phyloP scores from a whole-genome alignment of 2,888 invertebrate genomes.

The Beris chalybata region DNA sequence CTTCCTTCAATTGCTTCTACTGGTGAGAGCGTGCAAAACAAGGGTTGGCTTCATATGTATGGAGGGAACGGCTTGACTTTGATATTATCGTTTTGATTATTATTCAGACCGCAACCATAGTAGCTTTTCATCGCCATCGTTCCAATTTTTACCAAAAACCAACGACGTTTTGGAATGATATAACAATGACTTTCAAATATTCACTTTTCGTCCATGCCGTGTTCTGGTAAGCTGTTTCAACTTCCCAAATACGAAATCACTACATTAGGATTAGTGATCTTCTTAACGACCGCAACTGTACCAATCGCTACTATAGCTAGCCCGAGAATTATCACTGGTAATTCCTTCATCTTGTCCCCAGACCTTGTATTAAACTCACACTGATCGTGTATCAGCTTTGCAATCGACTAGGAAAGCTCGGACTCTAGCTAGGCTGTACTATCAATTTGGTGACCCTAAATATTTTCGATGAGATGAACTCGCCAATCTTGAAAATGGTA shows the following conservation, averaged over 20 bases:
- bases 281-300: background rate
- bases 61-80: too few species aligned
- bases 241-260: slow-evolving; percentile 28
- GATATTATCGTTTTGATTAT: too few species aligned
- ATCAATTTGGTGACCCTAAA: too few species aligned
- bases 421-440: too few species aligned
- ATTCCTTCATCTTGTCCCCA: slow-evolving; percentile 13
- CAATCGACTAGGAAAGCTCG: too few species aligned
- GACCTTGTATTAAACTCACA: too few species aligned
- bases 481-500: too few species aligned
- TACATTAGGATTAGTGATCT: slow-evolving; percentile 17
- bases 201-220: slow-evolving; percentile 37
- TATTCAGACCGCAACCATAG: too few species aligned
- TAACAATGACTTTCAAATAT: slow-evolving; percentile 35
- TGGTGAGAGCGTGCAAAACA: slow-evolving; percentile 23
- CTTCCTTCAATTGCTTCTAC: slow-evolving; percentile 9
- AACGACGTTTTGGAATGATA: slow-evolving; percentile 35
- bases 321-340: background rate
- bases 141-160: slow-evolving; percentile 32
- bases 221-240: slow-evolving; percentile 25
- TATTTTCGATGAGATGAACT: too few species aligned
- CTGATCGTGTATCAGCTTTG: too few species aligned
- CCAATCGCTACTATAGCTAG: background rate
- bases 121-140: too few species aligned
- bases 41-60: background rate